Evolutionary conservation across 2,888 invertebrate genomes (phyloP).

Genomic region (Idaea dimidiata): DNA sequence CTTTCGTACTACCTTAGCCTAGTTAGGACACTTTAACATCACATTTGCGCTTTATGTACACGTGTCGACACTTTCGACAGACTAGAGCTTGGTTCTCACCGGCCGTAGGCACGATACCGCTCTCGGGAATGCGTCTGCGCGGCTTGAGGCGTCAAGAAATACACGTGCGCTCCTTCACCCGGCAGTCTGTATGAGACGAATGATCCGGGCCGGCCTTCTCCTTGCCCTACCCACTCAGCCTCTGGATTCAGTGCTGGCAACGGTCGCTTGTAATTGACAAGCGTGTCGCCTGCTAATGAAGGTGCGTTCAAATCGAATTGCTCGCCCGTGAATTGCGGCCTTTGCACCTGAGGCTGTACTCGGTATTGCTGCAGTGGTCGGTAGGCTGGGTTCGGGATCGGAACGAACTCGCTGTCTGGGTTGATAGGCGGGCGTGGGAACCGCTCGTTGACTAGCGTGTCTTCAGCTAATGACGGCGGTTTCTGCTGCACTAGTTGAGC

Average conservation of each 20-base stretch:
- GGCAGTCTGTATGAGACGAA: slow-evolving; percentile 87
- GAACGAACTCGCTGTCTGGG: slow-evolving; percentile 84
- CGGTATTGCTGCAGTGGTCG: slow-evolving; percentile 59
- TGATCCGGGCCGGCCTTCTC: slow-evolving; percentile 78
- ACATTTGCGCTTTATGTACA: slow-evolving; percentile 81
- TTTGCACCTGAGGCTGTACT: slow-evolving; percentile 51
- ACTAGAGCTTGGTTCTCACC: slow-evolving; percentile 79
- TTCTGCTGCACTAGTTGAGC: slow-evolving; percentile 57
- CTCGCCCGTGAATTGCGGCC: slow-evolving; percentile 62
- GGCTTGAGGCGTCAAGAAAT: slow-evolving; percentile 87
- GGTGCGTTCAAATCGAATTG: slow-evolving; percentile 69
- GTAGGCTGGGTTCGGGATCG: slow-evolving; percentile 71
- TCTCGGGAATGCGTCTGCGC: slow-evolving; percentile 56
- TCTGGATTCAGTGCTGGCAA: slow-evolving; percentile 79
- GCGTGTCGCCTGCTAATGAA: slow-evolving; percentile 71
- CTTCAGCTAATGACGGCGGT: slow-evolving; percentile 79
- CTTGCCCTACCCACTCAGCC: slow-evolving; percentile 79
- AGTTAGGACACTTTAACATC: slow-evolving; percentile 80
- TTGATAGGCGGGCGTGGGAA: slow-evolving; percentile 84
- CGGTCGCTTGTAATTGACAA: slow-evolving; percentile 82
- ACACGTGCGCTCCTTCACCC: slow-evolving; percentile 89
- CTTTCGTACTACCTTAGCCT: slow-evolving; percentile 63
- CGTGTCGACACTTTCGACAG: slow-evolving; percentile 59
- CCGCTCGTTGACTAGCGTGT: slow-evolving; percentile 87
- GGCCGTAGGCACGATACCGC: slow-evolving; percentile 67